Base-by-base conservation (phyloP, 2,888 invertebrate genomes). In the Embidobia sp. region DNA sequence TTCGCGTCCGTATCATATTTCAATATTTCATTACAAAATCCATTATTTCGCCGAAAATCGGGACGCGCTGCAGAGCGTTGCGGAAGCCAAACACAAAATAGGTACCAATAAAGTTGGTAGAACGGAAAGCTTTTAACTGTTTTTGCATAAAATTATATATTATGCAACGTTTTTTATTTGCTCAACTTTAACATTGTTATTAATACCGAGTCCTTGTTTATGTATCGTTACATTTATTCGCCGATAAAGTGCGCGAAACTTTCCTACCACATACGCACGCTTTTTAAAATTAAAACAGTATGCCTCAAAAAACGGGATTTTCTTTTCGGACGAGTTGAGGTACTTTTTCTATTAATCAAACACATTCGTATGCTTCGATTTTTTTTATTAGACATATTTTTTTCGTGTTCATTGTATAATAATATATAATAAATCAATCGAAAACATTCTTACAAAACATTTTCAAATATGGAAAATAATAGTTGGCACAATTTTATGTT, bases 11-110 rank as follows among this genome's bases (percentile, higher is more conserved):
- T 57, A 64, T 51, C 57, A 26, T 44, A 53, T 74, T 66, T 66
- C 66, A 44, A 51, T 74, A 51, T 74, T 73, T 64, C 51, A 66
- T 73, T 73, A 66, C 51, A 66, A 66, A 66, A 73, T 51, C 57
- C 66, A 59, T 73, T 73, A 73, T 64, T 66, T 55, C 46, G 26
- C 19, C 49, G 27, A 73, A 73, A 63, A 64, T 64, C 53, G 49
- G n/a, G 33, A 40, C 40, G 40, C 10, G 16, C 22, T 63, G 53
- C 37, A 72, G 46, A 55, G 29, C 42, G 19, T 22, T 26, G 49
- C 16, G 42, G 33, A 61, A 67, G 46, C 67, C 61, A 67, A 55
- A 67, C 49, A 57, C 19, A 33, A 69, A 49, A 69, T 51, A 18
- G 49, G 44, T 33, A 48, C 19, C 13, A 26, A 26, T 13, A 35